phyloP scores from a whole-genome alignment of 2,113 vertebrate species.

The Chelonoidis abingdonii region DNA sequence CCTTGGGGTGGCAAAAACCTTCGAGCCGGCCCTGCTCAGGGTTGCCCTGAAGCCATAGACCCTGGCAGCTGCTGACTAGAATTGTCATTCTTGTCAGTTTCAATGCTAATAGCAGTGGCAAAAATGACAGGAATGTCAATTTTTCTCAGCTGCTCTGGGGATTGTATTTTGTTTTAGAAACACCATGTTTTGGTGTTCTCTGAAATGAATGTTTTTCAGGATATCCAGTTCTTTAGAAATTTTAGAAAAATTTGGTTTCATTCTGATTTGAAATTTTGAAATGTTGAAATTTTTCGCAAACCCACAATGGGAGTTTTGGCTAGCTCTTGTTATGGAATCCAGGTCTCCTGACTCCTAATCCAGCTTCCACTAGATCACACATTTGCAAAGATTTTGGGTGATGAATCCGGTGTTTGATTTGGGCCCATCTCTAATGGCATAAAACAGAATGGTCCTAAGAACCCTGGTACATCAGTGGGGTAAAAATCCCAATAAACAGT shows the following conservation, averaged over 20 bases:
- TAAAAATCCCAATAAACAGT: constrained; percentile 25
- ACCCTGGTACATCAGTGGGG: neutral
- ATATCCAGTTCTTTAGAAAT: neutral
- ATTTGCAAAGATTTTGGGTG: neutral
- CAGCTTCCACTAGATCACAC: neutral
- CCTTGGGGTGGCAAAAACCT: no score
- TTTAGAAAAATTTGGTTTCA: neutral
- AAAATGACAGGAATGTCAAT: neutral
- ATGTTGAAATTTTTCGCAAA: neutral
- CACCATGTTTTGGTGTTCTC: neutral
- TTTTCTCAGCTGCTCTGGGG: neutral
- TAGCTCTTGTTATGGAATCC: neutral
- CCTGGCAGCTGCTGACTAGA: neutral
- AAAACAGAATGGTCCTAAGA: neutral
- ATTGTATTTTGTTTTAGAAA: neutral
- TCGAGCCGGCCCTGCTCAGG: no score
- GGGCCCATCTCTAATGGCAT: neutral
- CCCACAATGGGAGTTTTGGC: neutral
- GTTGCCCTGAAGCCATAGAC: no score
- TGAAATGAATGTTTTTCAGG: neutral
- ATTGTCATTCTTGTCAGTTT: neutral
- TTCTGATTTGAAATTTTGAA: neutral
- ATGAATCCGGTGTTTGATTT: neutral
- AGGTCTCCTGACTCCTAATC: neutral
- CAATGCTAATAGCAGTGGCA: neutral